Conservation (phyloP, 2,888 invertebrate species). For the Nematopogon swammerdamellus region DNA sequence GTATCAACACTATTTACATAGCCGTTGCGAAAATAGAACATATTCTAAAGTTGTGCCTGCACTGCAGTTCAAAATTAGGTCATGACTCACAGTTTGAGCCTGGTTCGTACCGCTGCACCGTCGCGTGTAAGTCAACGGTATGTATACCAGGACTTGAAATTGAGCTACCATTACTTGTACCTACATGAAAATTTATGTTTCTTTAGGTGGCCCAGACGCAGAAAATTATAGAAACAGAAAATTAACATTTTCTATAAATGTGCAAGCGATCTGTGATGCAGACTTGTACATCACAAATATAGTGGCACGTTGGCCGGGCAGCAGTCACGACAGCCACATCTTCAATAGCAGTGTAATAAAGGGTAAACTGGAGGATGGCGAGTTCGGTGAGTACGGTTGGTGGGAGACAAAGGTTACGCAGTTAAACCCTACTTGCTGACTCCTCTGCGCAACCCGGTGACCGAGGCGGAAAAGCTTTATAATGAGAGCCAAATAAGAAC, state of each 20-base stretch:
- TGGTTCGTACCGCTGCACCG: no score
- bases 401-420: conserved; percentile 9
- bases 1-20: no score
- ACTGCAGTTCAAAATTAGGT: no score
- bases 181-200: neutral
- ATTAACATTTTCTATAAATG: conserved; percentile 9
- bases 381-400: conserved; percentile 1
- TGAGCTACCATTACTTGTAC: neutral
- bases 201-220: conserved; percentile 1
- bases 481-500: conserved; percentile 7
- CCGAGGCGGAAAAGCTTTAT: conserved; percentile 5
- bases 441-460: conserved; percentile 5
- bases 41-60: no score
- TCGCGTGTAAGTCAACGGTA: no score
- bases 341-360: conserved; percentile 1
- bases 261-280: conserved; percentile 12
- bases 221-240: conserved; percentile 10
- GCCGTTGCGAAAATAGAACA: no score
- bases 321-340: conserved; percentile 8
- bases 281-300: conserved; percentile 10
- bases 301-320: conserved; percentile 13
- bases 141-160: no score
- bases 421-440: conserved; percentile 8
- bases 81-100: no score
- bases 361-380: conserved; percentile 1